A percentile compares a stretch with the other conserved stretches of the same genome.
phyloP scores from a whole-genome alignment of 37 sponge, comb jelly and placozoan genomes.

The Eunapius fragilis region DNA sequence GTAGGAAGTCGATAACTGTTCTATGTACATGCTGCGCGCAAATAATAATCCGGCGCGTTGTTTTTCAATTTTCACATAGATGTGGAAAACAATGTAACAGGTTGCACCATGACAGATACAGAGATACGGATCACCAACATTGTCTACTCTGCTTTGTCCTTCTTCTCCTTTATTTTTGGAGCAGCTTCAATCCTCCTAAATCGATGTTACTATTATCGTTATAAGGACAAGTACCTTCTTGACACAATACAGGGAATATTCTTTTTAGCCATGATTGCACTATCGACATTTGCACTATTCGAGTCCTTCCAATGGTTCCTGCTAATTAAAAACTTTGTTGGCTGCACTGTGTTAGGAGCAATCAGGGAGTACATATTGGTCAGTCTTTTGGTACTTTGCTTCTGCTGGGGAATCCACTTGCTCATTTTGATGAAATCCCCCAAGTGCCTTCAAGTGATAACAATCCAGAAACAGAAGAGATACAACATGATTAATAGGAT shows the following conservation, averaged over 20 bases:
- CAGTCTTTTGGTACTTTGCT: neutral
- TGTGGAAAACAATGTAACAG: too few species aligned
- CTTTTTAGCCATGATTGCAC: neutral
- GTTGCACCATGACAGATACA: too few species aligned
- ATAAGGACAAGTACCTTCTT: neutral
- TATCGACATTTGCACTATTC: neutral
- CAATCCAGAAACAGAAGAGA: neutral
- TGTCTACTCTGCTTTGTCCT: too few species aligned
- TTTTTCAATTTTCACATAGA: too few species aligned
- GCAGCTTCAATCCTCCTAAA: too few species aligned
- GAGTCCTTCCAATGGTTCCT: neutral
- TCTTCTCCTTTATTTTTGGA: too few species aligned
- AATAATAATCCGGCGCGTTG: too few species aligned
- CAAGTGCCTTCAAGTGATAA: neutral
- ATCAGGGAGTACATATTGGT: neutral
- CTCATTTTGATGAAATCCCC: neutral
- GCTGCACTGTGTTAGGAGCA: neutral
- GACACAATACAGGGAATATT: neutral
- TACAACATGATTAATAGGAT: neutral
- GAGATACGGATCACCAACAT: too few species aligned
- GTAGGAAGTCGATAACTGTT: too few species aligned
- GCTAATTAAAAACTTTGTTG: neutral
- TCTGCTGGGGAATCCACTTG: neutral
- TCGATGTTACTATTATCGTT: too few species aligned
- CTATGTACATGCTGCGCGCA: too few species aligned